Base-by-base conservation (phyloP, 2,797 vertebrate species). In the Cynodonichthys magdalenae region DNA sequence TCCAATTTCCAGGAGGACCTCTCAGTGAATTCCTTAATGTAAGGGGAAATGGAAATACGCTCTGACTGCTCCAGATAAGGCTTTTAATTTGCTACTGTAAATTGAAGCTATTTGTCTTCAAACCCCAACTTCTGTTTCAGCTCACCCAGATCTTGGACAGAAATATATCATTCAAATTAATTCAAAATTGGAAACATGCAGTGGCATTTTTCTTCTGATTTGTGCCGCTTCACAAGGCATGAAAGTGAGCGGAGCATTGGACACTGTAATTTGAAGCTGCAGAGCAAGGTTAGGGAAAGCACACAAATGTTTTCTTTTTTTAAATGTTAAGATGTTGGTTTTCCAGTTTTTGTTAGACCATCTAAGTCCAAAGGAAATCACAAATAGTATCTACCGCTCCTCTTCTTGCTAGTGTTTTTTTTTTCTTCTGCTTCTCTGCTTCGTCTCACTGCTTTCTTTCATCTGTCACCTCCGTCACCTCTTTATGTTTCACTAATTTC, bases 51-150 rank as follows among this genome's bases (percentile, higher is more conserved):
- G 75, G 81, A 88, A 90, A 81, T 84, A 45, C 19, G 59, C 75
- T 80, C 85, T 86, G 86, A 90, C 87, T 82, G 79, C 73, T 65
- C 69, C 24, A 83, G 87, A 91, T 91, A 90, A 90, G 87, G 75
- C 82, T 87, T 88, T 87, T 90, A 91, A 90, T 92, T 91, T 90
- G 83, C 83, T 83, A 80, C 87, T 91, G 87, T 90, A 91, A 91
- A 91, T 90, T 90, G 84, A 86, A 88, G 87, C 89, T 89, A 89
- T 88, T 90, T 90, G 89, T 90, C 89, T 90, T 91, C 79, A 87
- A 88, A 88, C 86, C 72, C 81, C 71, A 71, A 81, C 77, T 88
- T 86, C 84, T 83, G 80, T 88, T 89, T 89, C 80, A 85, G 81
- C 71, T 78, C 77, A 39, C 42, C 79, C 80, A 57, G 84, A 88